phyloP scores from a whole-genome alignment of 2,113 vertebrate genomes.

The Prochilodus magdalenae region DNA sequence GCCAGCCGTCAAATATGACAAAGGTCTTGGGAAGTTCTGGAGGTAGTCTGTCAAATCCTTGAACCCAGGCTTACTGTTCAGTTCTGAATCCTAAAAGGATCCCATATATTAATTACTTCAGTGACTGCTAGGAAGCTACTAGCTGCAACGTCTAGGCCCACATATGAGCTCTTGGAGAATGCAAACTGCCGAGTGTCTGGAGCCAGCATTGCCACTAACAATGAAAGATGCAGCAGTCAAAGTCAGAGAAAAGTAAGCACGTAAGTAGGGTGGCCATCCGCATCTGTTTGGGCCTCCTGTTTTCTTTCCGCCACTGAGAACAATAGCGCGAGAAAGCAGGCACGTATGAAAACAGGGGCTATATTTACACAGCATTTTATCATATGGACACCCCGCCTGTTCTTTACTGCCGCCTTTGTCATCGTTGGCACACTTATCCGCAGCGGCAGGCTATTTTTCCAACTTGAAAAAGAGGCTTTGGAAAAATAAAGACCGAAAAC shows the following conservation, averaged over 20 bases:
- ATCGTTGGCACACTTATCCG: constrained; percentile 51
- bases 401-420: constrained; percentile 45
- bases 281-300: constrained; percentile 32
- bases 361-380: constrained; percentile 58
- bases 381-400: constrained; percentile 49
- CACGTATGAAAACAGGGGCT: constrained; percentile 38
- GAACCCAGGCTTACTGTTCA: too few species aligned
- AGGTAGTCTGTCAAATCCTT: too few species aligned
- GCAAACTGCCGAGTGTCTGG: too few species aligned
- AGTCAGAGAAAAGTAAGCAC: neutral
- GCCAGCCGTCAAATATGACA: too few species aligned
- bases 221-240: neutral
- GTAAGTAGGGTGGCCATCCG: neutral
- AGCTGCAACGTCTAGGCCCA: too few species aligned
- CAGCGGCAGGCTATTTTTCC: constrained; percentile 36
- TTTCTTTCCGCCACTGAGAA: constrained; percentile 47
- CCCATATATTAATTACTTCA: too few species aligned
- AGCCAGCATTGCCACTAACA: too few species aligned
- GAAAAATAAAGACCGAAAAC: constrained; percentile 35
- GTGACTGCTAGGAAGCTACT: too few species aligned
- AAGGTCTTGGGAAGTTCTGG: too few species aligned
- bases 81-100: too few species aligned
- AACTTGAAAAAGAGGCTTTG: constrained; percentile 21
- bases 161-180: too few species aligned
- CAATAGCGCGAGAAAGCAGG: constrained; percentile 46